Percentiles rank a stretch among this genome's conserved stretches.
Evolutionary conservation across 2,888 invertebrate genomes (phyloP).

Genomic region (Hydraecia micacea): DNA sequence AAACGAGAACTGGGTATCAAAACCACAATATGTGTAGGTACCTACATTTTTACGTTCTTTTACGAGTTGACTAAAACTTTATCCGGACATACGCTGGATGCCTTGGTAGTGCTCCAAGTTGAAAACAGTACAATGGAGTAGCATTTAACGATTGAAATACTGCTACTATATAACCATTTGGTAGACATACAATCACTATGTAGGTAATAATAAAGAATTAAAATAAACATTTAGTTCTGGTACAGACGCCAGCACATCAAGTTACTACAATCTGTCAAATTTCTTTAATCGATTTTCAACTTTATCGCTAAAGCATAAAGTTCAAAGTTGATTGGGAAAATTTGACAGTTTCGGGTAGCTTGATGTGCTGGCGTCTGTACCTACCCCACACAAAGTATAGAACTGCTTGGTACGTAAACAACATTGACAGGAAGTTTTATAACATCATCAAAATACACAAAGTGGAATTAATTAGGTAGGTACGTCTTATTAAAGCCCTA

Average conservation of each 20-base stretch:
- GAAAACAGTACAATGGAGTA: slow-evolving; percentile 10
- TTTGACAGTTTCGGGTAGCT: too few relatives aligned
- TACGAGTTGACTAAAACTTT: slow-evolving; percentile 17
- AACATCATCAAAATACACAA: too few relatives aligned
- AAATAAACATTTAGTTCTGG: background rate
- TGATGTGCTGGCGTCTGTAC: too few relatives aligned
- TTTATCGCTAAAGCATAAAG: too few relatives aligned
- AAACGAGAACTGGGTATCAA: background rate
- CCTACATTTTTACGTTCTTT: background rate
- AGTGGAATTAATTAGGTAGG: background rate
- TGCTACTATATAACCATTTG: background rate
- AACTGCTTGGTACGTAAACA: background rate
- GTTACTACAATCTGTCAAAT: too few relatives aligned
- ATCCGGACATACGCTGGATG: background rate
- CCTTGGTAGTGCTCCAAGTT: slow-evolving; percentile 32
- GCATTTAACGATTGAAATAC: background rate
- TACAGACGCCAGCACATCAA: too few relatives aligned
- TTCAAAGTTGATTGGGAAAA: too few relatives aligned
- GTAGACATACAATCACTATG: background rate
- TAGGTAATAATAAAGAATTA: background rate
- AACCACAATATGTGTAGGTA: background rate
- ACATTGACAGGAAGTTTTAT: too few relatives aligned
- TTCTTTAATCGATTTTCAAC: too few relatives aligned
- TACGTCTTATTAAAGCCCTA: background rate
- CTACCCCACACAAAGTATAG: background rate